Conservation (phyloP, 1,140 invertebrate genomes). For the Aethina tumida region DNA sequence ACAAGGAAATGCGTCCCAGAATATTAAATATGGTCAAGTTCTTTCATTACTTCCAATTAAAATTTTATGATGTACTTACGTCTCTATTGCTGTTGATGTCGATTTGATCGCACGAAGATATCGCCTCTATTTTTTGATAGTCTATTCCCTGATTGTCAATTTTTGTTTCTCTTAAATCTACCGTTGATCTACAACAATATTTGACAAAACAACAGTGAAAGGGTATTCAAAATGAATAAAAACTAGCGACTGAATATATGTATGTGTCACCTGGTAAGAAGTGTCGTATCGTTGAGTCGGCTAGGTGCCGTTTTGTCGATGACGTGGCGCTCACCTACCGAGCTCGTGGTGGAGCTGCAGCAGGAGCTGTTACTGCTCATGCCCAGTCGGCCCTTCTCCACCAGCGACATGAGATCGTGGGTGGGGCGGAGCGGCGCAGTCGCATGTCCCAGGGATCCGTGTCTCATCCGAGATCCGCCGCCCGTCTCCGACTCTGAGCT, state of each 20-base stretch:
- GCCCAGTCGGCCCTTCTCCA: constrained; percentile 45
- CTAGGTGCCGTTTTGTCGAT: too few relatives aligned
- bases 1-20: too few relatives aligned
- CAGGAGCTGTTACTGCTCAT: constrained; percentile 37
- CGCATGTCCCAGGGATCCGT: constrained; percentile 24
- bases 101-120: constrained; percentile 25
- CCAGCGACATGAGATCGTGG: constrained; percentile 46
- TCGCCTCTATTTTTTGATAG: constrained; percentile 24
- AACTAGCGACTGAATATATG: too few relatives aligned
- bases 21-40: too few relatives aligned
- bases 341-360: constrained; percentile 34
- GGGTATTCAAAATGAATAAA: too few relatives aligned
- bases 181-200: constrained; percentile 22
- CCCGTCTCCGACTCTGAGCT: constrained; percentile 61
- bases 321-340: constrained; percentile 32
- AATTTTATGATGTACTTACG: constrained; percentile 30
- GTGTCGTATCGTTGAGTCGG: constrained; percentile 23
- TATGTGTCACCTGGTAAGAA: constrained; percentile 2
- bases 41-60: too few relatives aligned
- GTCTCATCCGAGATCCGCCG: constrained; percentile 39
- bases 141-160: constrained; percentile 34
- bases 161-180: constrained; percentile 31
- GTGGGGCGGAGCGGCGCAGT: constrained; percentile 21
- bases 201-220: too few relatives aligned
- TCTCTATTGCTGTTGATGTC: constrained; percentile 37